phyloP scores from a whole-genome alignment of 2,797 vertebrate species.

The Tamandua tetradactyla region DNA sequence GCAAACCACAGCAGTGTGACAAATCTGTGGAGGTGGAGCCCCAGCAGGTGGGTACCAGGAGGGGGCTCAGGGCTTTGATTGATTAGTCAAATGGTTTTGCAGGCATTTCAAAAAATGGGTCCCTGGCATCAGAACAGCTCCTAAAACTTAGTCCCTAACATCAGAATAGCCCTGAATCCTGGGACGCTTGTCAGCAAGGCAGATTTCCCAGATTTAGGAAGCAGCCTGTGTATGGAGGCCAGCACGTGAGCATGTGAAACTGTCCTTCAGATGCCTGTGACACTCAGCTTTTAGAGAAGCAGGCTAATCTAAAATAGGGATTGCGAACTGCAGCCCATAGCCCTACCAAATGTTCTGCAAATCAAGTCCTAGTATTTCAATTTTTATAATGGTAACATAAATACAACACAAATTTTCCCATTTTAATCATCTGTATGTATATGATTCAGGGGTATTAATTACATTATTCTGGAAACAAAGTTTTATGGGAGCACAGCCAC shows the following conservation, averaged over 20 bases:
- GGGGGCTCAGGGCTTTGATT: accelerated
- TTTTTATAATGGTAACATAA: too few species aligned
- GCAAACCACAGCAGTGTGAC: background rate
- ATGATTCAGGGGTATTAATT: too few species aligned
- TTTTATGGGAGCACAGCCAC: background rate
- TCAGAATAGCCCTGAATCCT: background rate
- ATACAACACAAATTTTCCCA: too few species aligned
- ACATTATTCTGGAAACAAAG: slow-evolving; percentile 26
- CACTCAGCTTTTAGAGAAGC: background rate
- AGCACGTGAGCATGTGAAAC: background rate
- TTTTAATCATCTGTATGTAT: too few species aligned
- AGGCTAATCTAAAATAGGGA: background rate
- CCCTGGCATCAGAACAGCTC: too few species aligned
- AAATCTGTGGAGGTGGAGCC: background rate
- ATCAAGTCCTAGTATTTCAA: background rate
- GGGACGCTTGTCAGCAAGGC: background rate
- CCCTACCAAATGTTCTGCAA: background rate
- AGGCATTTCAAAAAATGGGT: background rate
- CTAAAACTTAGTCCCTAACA: background rate
- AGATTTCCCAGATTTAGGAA: background rate
- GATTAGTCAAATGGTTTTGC: accelerated
- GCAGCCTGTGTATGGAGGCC: background rate
- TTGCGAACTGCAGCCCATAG: background rate
- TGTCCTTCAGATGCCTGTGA: background rate
- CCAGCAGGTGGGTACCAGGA: accelerated